phyloP scores from a whole-genome alignment of 1,140 invertebrate species.

The Diachasma alloeum region DNA sequence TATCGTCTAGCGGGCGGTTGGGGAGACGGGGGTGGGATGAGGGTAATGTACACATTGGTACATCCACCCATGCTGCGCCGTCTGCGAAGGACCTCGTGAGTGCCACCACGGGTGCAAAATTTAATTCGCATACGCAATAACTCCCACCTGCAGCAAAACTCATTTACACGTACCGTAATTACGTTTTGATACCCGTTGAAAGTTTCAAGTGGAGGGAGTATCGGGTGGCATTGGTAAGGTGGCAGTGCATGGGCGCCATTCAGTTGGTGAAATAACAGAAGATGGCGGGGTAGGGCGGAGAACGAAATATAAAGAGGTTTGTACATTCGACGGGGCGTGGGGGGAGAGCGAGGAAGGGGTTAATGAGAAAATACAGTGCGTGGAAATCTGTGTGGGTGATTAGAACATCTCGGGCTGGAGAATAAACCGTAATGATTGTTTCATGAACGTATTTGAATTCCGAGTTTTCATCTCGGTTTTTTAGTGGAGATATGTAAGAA shows the following conservation, averaged over 20 bases:
- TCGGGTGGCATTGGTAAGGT: not conserved
- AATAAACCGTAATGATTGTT: not conserved
- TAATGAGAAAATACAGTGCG: not conserved
- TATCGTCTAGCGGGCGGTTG: not conserved
- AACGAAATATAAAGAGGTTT: conserved; percentile 22
- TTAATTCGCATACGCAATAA: conserved; percentile 38
- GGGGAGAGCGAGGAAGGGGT: too few relatives aligned
- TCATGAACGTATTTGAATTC: not conserved
- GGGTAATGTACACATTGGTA: not conserved
- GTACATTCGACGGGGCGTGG: not conserved
- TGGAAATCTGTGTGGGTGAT: not conserved
- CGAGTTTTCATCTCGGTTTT: too few relatives aligned
- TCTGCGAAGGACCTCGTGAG: not conserved
- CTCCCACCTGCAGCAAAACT: conserved; percentile 33
- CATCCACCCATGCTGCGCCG: too few relatives aligned
- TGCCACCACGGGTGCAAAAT: conserved; percentile 29
- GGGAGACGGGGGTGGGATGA: not conserved
- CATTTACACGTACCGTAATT: conserved; percentile 36
- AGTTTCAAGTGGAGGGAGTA: not conserved
- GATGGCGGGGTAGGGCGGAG: not conserved
- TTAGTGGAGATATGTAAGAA: too few relatives aligned
- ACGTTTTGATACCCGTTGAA: conserved; percentile 33
- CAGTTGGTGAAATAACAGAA: not conserved
- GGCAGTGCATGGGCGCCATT: not conserved
- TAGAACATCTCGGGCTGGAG: not conserved